Evolutionary conservation across 2,888 invertebrate species (phyloP).

Genomic region (Eupithecia vulgata): DNA sequence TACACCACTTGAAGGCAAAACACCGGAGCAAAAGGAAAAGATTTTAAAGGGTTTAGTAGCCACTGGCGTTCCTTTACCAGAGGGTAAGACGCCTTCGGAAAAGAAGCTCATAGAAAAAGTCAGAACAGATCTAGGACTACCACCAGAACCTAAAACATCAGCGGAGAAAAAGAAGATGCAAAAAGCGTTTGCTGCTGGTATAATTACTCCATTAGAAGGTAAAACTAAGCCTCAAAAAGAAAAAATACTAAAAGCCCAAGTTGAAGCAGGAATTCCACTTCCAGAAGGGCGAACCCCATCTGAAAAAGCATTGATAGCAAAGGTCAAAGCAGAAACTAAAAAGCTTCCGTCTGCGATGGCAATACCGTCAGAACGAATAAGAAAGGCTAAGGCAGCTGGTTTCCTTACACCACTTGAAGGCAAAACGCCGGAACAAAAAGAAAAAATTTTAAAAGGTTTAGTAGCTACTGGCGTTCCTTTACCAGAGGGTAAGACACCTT

Average conservation of each 20-base stretch:
- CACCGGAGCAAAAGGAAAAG: conserved; percentile 48
- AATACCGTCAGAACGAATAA: conserved; percentile 43
- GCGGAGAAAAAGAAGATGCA: conserved; percentile 45
- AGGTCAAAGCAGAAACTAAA: background rate
- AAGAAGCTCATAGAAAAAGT: conserved; percentile 44
- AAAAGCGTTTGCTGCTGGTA: conserved; percentile 42
- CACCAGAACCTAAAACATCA: conserved; percentile 42
- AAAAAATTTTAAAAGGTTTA: conserved; percentile 48
- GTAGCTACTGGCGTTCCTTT: conserved; percentile 44
- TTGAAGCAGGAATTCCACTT: conserved; percentile 47
- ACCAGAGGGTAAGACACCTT: conserved; percentile 45
- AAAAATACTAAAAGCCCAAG: conserved; percentile 45
- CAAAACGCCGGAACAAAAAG: conserved; percentile 48
- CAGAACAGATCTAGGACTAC: conserved; percentile 43
- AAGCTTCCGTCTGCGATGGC: conserved; percentile 8
- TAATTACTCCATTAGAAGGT: conserved; percentile 44
- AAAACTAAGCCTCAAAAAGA: conserved; percentile 46
- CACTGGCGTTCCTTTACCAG: conserved; percentile 41
- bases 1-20: conserved; percentile 42
- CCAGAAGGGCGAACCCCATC: conserved; percentile 54
- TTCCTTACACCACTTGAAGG: conserved; percentile 37
- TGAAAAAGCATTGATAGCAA: conserved; percentile 42
- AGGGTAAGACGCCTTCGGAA: conserved; percentile 47
- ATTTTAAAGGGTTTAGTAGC: conserved; percentile 46
- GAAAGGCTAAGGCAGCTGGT: conserved; percentile 37